Percentiles rank a stretch among this genome's conserved stretches.
These are phyloP conservation scores for Bursaphelenchus mucronatus DNA, from an alignment of 1,140 invertebrate genomes.

Conservation along the genomic window DNA sequence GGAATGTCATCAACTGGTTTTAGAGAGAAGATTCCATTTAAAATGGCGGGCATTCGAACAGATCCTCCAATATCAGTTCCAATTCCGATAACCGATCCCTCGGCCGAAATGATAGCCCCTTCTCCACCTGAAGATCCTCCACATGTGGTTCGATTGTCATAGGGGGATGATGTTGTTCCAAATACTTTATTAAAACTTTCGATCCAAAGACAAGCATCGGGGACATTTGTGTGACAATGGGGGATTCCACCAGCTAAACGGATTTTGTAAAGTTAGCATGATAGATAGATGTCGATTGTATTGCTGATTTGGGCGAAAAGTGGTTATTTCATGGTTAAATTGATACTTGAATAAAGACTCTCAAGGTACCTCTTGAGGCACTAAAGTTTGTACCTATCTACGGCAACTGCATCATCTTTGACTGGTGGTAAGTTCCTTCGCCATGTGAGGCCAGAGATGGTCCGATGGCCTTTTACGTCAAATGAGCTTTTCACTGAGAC, in stretches of 20 bases:
- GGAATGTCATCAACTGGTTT: slow-evolving; percentile 67
- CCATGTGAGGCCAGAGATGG: slow-evolving; percentile 13
- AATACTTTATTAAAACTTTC: slow-evolving; percentile 81
- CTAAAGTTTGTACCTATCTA: slow-evolving; percentile 16
- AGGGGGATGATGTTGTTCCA: slow-evolving; percentile 79
- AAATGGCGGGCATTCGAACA: slow-evolving; percentile 87
- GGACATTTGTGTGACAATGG: too few species aligned
- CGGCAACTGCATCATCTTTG: slow-evolving; percentile 25
- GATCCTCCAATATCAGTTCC: slow-evolving; percentile 93
- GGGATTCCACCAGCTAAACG: slow-evolving; percentile 73
- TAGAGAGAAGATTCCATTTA: slow-evolving; percentile 86
- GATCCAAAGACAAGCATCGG: slow-evolving; percentile 66
- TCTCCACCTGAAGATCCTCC: slow-evolving; percentile 66
- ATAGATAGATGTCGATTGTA: slow-evolving; percentile 2
- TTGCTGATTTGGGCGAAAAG: not conserved
- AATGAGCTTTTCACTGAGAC: slow-evolving; percentile 33
- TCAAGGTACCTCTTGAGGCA: not conserved
- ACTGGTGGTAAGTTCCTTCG: slow-evolving; percentile 23
- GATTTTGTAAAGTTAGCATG: not conserved
- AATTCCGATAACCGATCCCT: slow-evolving; percentile 72
- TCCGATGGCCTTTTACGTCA: slow-evolving; percentile 24
- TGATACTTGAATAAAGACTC: slow-evolving; percentile 9
- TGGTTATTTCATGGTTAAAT: not conserved
- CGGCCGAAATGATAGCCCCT: slow-evolving; percentile 53
- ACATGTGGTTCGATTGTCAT: slow-evolving; percentile 76